Evolutionary conservation across 2,113 vertebrate genomes (phyloP).

Genomic region (Typhlomys cinereus): DNA sequence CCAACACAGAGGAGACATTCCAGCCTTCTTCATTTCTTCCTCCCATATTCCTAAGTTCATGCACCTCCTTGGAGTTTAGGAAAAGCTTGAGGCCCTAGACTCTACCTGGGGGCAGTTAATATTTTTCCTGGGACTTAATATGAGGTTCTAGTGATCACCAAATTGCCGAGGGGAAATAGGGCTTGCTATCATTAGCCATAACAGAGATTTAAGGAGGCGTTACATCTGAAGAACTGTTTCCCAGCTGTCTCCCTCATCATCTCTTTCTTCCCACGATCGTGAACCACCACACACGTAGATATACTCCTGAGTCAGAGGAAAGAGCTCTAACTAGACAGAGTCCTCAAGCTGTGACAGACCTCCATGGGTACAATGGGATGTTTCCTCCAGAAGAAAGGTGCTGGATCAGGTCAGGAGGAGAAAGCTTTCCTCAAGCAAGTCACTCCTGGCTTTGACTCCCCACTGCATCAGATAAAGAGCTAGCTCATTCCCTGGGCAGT

Average conservation of each 20-base stretch:
- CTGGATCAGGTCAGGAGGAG: slow-evolving; percentile 32
- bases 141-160: slow-evolving; percentile 14
- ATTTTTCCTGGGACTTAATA: slow-evolving; percentile 16
- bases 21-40: not conserved
- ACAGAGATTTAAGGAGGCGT: slow-evolving; percentile 7
- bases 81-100: slow-evolving; percentile 22
- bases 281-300: slow-evolving; percentile 1
- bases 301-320: not conserved
- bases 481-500: slow-evolving; percentile 9
- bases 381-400: slow-evolving; percentile 24
- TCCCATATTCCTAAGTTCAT: not conserved
- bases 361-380: not conserved
- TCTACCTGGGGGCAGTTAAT: not conserved
- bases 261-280: not conserved
- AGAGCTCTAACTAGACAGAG: not conserved
- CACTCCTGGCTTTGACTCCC: slow-evolving; percentile 35
- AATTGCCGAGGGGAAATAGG: not conserved
- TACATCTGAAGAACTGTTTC: not conserved
- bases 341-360: not conserved
- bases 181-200: slow-evolving; percentile 6
- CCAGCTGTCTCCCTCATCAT: slow-evolving; percentile 29
- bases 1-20: not conserved
- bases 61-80: not conserved
- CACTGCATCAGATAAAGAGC: slow-evolving; percentile 56
- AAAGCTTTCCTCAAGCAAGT: slow-evolving; percentile 1